Evolutionary conservation across 2,888 invertebrate species (phyloP).

Genomic region (Dromius quadrimaculatus): DNA sequence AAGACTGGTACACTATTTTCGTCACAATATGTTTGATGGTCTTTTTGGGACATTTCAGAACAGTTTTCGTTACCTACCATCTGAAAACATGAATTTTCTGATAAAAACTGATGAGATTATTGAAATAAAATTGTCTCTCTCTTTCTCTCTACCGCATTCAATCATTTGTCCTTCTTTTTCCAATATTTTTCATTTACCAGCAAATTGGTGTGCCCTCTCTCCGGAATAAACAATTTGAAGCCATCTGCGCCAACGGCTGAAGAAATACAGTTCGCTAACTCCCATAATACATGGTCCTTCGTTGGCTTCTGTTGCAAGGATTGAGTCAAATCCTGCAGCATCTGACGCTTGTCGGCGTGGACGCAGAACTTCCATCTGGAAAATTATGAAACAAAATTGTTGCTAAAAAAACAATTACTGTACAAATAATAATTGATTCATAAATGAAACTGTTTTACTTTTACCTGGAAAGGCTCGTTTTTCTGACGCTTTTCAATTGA

Average conservation of each 20-base stretch:
- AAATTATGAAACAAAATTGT: background rate
- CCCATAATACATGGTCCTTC: constrained; percentile 75
- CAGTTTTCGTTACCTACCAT: constrained; percentile 54
- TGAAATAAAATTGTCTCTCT: too few relatives aligned
- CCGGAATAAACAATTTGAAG: constrained; percentile 72
- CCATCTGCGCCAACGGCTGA: constrained; percentile 77
- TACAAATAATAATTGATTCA: too few relatives aligned
- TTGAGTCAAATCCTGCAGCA: constrained; percentile 74
- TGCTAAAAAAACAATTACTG: too few relatives aligned
- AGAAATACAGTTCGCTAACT: constrained; percentile 75
- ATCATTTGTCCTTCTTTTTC: too few relatives aligned
- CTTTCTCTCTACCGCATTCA: constrained; percentile 61
- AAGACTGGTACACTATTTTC: constrained; percentile 60
- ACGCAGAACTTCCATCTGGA: constrained; percentile 71
- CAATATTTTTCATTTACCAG: constrained; percentile 63
- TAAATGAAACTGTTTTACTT: too few relatives aligned
- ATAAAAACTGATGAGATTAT: too few relatives aligned
- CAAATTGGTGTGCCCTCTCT: constrained; percentile 64
- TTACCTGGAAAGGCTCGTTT: constrained; percentile 69
- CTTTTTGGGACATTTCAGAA: constrained; percentile 58
- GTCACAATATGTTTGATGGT: constrained; percentile 49
- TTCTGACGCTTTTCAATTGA: constrained; percentile 63
- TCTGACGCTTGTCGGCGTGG: constrained; percentile 75
- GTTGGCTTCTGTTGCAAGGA: constrained; percentile 73
- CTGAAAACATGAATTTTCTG: constrained; percentile 54